Conservation (phyloP, 2,797 vertebrate species). For the Meda fulgida region DNA sequence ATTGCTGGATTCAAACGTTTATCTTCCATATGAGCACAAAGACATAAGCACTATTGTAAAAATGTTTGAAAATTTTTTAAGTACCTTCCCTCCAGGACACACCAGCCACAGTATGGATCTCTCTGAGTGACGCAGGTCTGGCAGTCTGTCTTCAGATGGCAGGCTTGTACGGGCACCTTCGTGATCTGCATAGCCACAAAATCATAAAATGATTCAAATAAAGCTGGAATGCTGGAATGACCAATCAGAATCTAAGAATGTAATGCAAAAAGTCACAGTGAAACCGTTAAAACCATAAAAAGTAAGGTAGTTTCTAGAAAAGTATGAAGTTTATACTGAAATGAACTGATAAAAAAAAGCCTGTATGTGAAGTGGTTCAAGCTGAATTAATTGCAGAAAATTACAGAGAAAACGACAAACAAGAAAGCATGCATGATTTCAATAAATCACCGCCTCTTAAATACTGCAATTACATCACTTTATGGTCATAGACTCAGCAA, state of each 20-base stretch:
- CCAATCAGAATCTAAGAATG: neutral
- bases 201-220: slow-evolving; percentile 47
- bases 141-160: slow-evolving; percentile 82
- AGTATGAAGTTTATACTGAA: neutral
- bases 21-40: neutral
- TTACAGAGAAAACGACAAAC: neutral
- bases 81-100: slow-evolving; percentile 92
- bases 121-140: slow-evolving; percentile 82
- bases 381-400: slow-evolving; percentile 1
- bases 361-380: neutral
- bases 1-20: neutral
- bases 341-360: neutral
- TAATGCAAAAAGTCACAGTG: neutral
- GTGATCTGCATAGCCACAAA: slow-evolving; percentile 80
- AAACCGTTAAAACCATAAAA: neutral
- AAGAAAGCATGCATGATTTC: neutral
- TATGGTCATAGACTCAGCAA: neutral
- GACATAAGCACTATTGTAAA: neutral
- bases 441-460: neutral
- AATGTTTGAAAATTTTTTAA: neutral
- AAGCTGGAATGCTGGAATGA: neutral
- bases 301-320: neutral
- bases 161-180: slow-evolving; percentile 89
- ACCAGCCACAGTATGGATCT: slow-evolving; percentile 98
- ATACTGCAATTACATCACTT: neutral